Conservation (phyloP, 1,140 invertebrate genomes). For the Hylyphantes graminicola region DNA sequence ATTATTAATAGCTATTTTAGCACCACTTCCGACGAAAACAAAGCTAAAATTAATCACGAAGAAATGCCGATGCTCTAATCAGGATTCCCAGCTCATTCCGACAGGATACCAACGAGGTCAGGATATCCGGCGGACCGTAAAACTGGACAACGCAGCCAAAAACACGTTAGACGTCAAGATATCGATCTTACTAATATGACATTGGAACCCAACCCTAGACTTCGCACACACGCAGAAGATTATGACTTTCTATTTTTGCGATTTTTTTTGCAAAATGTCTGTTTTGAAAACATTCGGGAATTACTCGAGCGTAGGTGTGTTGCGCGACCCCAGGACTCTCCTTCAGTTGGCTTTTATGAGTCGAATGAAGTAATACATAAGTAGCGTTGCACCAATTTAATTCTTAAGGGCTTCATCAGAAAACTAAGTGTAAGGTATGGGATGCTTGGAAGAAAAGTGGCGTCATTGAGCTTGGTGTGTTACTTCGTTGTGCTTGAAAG, state of each 20-base stretch:
- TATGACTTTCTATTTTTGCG: background rate
- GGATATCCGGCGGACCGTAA: constrained; percentile 35
- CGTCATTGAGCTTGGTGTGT: too few species aligned
- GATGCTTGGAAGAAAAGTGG: too few species aligned
- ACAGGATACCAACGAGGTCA: constrained; percentile 37
- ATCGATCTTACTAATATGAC: constrained; percentile 41
- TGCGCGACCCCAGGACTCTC: background rate
- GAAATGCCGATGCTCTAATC: too few species aligned
- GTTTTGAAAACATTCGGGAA: constrained; percentile 11
- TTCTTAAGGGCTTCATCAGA: background rate
- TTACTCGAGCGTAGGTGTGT: constrained; percentile 19
- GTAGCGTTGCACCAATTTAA: background rate
- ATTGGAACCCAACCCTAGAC: background rate
- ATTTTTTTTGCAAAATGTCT: constrained; percentile 12
- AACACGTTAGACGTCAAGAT: constrained; percentile 34
- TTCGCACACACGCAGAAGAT: background rate
- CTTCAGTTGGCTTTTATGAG: background rate
- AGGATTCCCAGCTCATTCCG: background rate
- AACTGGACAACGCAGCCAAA: constrained; percentile 16
- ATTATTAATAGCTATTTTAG: too few species aligned
- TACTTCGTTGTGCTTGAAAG: too few species aligned
- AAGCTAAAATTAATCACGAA: too few species aligned
- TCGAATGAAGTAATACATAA: background rate
- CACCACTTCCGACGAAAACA: too few species aligned
- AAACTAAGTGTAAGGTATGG: too few species aligned